Percentiles rank a stretch among this genome's conserved stretches.
phyloP scores from a whole-genome alignment of 2,797 vertebrate species.

The Siniperca scherzeri region DNA sequence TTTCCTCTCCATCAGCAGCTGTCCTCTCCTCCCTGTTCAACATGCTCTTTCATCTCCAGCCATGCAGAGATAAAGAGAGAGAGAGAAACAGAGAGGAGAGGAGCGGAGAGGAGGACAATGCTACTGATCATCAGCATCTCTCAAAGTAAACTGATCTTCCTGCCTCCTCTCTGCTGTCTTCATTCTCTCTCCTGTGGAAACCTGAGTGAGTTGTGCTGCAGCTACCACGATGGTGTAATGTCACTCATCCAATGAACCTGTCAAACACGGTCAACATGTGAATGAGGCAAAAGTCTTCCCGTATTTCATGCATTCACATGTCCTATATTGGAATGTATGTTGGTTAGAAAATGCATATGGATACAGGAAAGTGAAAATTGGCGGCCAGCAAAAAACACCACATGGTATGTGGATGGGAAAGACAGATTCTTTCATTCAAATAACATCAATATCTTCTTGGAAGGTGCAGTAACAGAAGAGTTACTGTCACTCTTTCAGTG shows the following conservation, averaged over 20 bases:
- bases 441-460: not conserved
- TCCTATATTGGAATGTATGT: not conserved
- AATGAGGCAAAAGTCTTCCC: not conserved
- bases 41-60: constrained; percentile 77
- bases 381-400: not conserved
- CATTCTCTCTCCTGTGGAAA: constrained; percentile 16
- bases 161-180: constrained; percentile 21
- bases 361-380: not conserved
- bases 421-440: not conserved
- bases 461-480: constrained; percentile 2
- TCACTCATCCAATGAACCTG: not conserved
- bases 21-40: constrained; percentile 73
- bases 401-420: not conserved
- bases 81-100: constrained; percentile 27
- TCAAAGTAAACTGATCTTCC: constrained; percentile 51
- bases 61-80: constrained; percentile 67
- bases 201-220: constrained; percentile 20
- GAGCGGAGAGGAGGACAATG: constrained; percentile 32
- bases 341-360: not conserved
- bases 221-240: not conserved
- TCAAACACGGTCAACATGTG: constrained; percentile 1
- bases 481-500: not conserved
- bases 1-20: constrained; percentile 67
- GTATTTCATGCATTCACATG: not conserved
- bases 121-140: constrained; percentile 41